A percentile compares a stretch with the other conserved stretches of the same genome.
These are phyloP conservation scores for Macrophya alboannulata DNA, from an alignment of 2,888 invertebrate species.

Conservation along the genomic window DNA sequence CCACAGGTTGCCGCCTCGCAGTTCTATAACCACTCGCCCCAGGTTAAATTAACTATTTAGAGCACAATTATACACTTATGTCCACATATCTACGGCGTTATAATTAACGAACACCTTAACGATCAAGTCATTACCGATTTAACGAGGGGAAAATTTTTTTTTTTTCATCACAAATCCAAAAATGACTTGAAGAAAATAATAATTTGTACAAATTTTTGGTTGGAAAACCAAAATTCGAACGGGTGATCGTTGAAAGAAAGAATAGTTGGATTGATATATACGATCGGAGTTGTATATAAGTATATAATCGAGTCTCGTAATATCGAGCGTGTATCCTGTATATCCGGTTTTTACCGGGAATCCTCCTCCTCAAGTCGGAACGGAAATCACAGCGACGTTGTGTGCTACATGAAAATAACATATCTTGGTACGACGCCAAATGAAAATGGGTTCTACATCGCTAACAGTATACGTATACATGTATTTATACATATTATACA, in stretches of 20 bases:
- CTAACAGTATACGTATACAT: neutral
- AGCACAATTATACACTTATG: neutral
- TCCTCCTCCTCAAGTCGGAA: neutral
- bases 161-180: no score
- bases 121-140: neutral
- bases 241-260: neutral
- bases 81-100: neutral
- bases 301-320: neutral
- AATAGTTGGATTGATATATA: neutral
- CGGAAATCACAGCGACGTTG: conserved; percentile 22
- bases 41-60: conserved; percentile 29
- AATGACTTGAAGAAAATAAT: no score
- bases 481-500: neutral
- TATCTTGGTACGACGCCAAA: conserved; percentile 25
- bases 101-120: neutral
- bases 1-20: conserved; percentile 34
- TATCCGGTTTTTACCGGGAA: conserved; percentile 1
- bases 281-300: neutral
- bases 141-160: no score
- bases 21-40: neutral
- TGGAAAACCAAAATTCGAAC: no score
- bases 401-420: neutral
- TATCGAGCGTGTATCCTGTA: neutral
- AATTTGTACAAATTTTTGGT: no score
- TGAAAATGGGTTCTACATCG: conserved; percentile 11